Evolutionary conservation across 2,113 vertebrate genomes (phyloP).

Genomic region (Chloebia gouldiae): DNA sequence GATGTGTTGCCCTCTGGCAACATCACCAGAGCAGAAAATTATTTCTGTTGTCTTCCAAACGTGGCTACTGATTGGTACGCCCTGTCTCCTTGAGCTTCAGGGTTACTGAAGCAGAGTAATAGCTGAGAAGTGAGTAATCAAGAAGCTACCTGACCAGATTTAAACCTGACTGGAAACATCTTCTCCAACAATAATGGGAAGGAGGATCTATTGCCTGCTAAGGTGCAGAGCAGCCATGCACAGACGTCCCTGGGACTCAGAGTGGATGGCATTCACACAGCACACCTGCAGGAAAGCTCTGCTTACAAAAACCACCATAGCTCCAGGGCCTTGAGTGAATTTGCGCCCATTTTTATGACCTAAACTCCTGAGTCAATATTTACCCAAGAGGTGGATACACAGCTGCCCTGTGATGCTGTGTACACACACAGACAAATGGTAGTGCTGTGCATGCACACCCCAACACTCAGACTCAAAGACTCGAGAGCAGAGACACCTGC

Average conservation of each 20-base stretch:
- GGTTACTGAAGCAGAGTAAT: constrained; percentile 39
- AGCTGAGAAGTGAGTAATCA: constrained; percentile 56
- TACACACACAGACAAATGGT: not conserved
- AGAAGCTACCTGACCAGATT: constrained; percentile 51
- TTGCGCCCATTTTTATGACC: not conserved
- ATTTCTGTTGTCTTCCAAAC: not conserved
- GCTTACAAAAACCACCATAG: not conserved
- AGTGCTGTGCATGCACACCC: not conserved
- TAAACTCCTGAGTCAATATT: not conserved
- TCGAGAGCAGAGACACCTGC: not conserved
- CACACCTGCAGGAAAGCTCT: not conserved
- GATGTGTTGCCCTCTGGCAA: not conserved
- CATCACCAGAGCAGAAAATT: not conserved
- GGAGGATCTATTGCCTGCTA: not conserved
- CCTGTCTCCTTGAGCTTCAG: not conserved
- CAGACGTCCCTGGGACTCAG: not conserved
- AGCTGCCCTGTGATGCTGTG: not conserved
- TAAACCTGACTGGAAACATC: constrained; percentile 6
- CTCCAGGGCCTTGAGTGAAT: not conserved
- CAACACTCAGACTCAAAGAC: fast-evolving
- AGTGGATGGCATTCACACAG: not conserved
- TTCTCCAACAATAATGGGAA: not conserved
- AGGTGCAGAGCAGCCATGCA: not conserved
- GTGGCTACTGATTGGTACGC: not conserved
- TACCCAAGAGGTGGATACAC: fast-evolving